These are phyloP conservation scores for Protaetia brevitarsis DNA, from an alignment of 1,140 invertebrate genomes.

Conservation along the genomic window DNA sequence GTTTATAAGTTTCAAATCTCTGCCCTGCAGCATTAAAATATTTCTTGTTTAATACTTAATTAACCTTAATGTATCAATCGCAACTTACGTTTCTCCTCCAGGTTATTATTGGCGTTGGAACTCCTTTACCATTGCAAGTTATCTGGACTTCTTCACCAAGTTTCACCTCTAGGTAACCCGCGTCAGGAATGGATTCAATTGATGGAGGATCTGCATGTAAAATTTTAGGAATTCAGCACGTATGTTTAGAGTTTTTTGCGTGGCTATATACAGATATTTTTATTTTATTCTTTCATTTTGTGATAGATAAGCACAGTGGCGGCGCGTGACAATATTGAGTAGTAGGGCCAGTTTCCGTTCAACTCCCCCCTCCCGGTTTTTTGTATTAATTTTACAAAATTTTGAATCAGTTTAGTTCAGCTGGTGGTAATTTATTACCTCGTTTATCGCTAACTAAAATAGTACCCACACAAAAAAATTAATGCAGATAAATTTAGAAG, in stretches of 20 bases:
- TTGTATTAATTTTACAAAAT: too few species aligned
- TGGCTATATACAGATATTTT: too few species aligned
- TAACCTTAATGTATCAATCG: neutral
- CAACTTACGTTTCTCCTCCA: slow-evolving; percentile 51
- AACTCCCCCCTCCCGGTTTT: too few species aligned
- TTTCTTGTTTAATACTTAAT: slow-evolving; percentile 5
- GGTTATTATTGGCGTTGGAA: slow-evolving; percentile 63
- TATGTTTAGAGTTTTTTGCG: too few species aligned
- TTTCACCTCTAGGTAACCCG: slow-evolving; percentile 66
- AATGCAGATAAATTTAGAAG: too few species aligned
- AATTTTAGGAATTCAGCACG: neutral
- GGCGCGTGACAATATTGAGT: too few species aligned
- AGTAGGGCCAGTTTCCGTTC: too few species aligned
- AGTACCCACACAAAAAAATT: too few species aligned
- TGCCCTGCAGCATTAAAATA: slow-evolving; percentile 50
- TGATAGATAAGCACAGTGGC: too few species aligned
- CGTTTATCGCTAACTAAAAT: too few species aligned
- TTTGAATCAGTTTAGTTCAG: too few species aligned
- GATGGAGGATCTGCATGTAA: slow-evolving; percentile 60
- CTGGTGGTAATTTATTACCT: too few species aligned
- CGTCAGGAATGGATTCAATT: slow-evolving; percentile 62
- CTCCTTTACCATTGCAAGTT: slow-evolving; percentile 63
- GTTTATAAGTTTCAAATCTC: slow-evolving; percentile 60
- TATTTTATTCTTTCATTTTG: neutral
- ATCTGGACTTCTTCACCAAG: slow-evolving; percentile 69